Percentiles rank a stretch among this genome's conserved stretches.
These are phyloP conservation scores for Himalopsyche kuldschensis DNA, from an alignment of 2,888 invertebrate genomes.

Conservation along the genomic window DNA sequence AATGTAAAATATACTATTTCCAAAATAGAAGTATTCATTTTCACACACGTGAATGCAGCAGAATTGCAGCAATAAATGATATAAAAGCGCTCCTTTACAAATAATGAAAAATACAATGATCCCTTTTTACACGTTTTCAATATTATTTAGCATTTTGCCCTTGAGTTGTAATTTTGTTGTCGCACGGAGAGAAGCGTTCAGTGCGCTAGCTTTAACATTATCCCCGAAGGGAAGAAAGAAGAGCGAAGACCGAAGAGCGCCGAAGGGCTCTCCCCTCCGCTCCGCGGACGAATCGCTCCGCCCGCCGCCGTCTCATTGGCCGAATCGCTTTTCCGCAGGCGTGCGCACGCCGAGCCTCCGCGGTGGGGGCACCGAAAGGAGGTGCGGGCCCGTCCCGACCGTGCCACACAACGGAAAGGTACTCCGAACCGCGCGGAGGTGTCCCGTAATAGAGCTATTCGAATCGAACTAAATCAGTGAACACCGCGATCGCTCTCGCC, in stretches of 20 bases:
- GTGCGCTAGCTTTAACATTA: not conserved
- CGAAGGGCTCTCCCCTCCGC: conserved; percentile 31
- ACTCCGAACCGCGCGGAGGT: conserved; percentile 46
- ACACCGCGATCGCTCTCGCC: conserved; percentile 42
- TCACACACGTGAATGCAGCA: too few relatives aligned
- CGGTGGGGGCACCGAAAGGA: conserved; percentile 45
- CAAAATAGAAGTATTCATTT: too few relatives aligned
- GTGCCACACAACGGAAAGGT: conserved; percentile 56
- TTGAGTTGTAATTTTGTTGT: conserved; percentile 31
- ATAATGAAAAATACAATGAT: not conserved
- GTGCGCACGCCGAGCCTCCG: conserved; percentile 41
- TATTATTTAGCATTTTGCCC: conserved; percentile 20
- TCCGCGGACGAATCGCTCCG: conserved; percentile 43
- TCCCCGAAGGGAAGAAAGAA: not conserved
- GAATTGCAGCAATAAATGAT: too few relatives aligned
- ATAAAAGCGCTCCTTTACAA: too few relatives aligned
- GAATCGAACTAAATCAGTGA: conserved; percentile 31
- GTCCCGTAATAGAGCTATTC: conserved; percentile 42
- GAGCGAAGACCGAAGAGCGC: conserved; percentile 5
- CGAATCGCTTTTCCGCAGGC: conserved; percentile 14
- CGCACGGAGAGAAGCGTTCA: conserved; percentile 36
- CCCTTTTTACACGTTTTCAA: not conserved
- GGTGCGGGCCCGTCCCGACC: conserved; percentile 39
- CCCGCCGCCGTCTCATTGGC: conserved; percentile 47
- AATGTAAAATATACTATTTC: too few relatives aligned